phyloP scores from a whole-genome alignment of 2,888 invertebrate species.

The Sphaerophoria taeniata region DNA sequence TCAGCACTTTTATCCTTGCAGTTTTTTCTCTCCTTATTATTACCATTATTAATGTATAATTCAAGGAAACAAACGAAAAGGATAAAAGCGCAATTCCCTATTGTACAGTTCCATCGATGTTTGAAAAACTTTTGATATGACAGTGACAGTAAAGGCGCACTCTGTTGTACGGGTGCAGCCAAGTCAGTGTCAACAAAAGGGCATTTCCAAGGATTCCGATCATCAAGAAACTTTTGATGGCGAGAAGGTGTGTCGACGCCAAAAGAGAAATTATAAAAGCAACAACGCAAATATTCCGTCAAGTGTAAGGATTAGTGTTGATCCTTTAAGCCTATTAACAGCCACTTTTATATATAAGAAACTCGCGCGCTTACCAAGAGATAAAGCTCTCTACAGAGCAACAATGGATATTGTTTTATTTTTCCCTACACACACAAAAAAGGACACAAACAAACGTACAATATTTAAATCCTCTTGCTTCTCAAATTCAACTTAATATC shows the following conservation, averaged over 20 bases:
- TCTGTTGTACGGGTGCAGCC: neutral
- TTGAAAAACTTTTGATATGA: slow-evolving; percentile 65
- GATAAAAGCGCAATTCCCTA: slow-evolving; percentile 46
- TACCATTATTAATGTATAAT: slow-evolving; percentile 57
- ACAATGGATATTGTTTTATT: slow-evolving; percentile 47
- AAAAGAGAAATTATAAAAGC: neutral
- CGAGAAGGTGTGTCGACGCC: slow-evolving; percentile 2
- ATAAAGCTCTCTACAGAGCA: slow-evolving; percentile 27
- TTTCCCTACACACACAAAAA: neutral
- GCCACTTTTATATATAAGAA: slow-evolving; percentile 51
- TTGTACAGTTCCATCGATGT: slow-evolving; percentile 69
- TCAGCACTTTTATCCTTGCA: neutral
- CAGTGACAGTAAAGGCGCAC: slow-evolving; percentile 39
- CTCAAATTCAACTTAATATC: neutral
- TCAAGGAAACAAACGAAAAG: slow-evolving; percentile 57
- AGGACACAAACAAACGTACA: neutral
- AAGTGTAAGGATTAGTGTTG: slow-evolving; percentile 60
- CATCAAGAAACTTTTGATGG: slow-evolving; percentile 3
- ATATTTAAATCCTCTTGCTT: neutral
- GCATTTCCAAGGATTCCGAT: neutral
- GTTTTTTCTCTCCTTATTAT: slow-evolving; percentile 33
- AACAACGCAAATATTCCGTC: slow-evolving; percentile 33
- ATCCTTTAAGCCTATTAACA: slow-evolving; percentile 72
- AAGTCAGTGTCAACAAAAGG: neutral
- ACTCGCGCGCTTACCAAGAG: slow-evolving; percentile 56